phyloP scores from a whole-genome alignment of 1,140 invertebrate genomes.

The Trichonephila clavata region DNA sequence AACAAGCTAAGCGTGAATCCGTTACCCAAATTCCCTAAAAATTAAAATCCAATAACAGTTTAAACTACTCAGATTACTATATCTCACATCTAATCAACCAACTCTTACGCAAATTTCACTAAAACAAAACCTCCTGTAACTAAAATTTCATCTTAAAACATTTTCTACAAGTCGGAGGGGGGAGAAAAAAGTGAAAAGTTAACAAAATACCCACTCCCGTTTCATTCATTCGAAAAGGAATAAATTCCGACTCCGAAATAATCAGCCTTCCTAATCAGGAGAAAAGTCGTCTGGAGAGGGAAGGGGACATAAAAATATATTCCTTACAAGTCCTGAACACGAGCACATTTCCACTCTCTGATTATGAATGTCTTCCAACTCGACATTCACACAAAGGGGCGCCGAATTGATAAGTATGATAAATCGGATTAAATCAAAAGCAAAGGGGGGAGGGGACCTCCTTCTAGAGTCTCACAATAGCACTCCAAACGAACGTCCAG shows the following conservation, averaged over 20 bases:
- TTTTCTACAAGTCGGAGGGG: too few species aligned
- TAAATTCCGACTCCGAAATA: background rate
- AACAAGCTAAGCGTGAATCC: too few species aligned
- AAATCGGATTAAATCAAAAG: constrained; percentile 67
- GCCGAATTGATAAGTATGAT: constrained; percentile 60
- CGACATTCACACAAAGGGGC: constrained; percentile 39
- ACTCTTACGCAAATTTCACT: too few species aligned
- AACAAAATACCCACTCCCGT: too few species aligned
- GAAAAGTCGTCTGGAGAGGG: background rate
- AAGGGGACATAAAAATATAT: background rate
- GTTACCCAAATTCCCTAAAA: too few species aligned
- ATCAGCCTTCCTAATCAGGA: constrained; percentile 11
- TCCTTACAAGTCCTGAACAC: background rate
- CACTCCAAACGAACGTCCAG: constrained; percentile 29
- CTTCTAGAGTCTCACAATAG: background rate
- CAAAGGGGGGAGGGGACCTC: background rate
- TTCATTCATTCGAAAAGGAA: too few species aligned
- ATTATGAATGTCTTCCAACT: constrained; percentile 29
- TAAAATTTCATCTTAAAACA: too few species aligned
- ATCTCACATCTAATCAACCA: too few species aligned
- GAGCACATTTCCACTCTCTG: background rate
- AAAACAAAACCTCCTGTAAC: too few species aligned
- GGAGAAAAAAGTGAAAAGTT: too few species aligned
- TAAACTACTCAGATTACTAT: too few species aligned
- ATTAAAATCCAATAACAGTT: too few species aligned